phyloP scores from a whole-genome alignment of 2,888 invertebrate genomes.

The Ophion ventricosus region DNA sequence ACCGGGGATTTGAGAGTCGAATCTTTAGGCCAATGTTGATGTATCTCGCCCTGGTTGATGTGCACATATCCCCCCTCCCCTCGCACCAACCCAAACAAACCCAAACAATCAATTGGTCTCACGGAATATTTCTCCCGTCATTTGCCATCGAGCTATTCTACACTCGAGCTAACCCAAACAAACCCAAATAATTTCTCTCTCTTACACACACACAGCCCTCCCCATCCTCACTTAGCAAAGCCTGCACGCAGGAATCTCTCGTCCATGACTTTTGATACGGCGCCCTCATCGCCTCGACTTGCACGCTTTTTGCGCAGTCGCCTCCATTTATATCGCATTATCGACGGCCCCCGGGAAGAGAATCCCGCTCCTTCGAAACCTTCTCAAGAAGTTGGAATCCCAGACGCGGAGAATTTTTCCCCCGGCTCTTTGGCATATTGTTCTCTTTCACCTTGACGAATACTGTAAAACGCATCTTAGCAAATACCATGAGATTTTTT shows the following conservation, averaged over 20 bases:
- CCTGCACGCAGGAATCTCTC: conserved; percentile 64
- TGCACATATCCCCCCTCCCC: conserved; percentile 5
- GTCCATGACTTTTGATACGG: conserved; percentile 76
- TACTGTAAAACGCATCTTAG: no score
- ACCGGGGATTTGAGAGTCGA: conserved; percentile 74
- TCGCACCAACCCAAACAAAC: no score
- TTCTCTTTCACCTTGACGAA: neutral
- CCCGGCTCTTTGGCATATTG: neutral
- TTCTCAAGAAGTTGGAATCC: conserved; percentile 70
- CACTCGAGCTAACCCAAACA: no score
- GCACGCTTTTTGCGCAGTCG: conserved; percentile 60
- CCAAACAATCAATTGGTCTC: no score
- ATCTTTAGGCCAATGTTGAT: conserved; percentile 82
- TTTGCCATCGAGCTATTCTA: no score
- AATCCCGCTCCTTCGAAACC: conserved; percentile 69
- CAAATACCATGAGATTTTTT: neutral
- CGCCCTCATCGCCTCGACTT: conserved; percentile 28
- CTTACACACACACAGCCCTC: conserved; percentile 2
- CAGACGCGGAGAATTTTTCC: conserved; percentile 63
- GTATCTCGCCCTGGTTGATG: conserved; percentile 75
- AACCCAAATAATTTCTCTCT: no score
- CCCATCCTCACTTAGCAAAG: conserved; percentile 16
- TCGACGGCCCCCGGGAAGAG: conserved; percentile 59
- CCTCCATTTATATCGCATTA: conserved; percentile 80
- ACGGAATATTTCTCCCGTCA: no score